Conservation (phyloP, 2,113 vertebrate species). For the Oryctolagus cuniculus region mOryCun1.1 NC_091432.1:166458001-166458500, state of each 20-base stretch:
- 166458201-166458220: too few relatives aligned
- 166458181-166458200: too few relatives aligned
- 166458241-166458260: too few relatives aligned
- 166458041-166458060: too few relatives aligned
- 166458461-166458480: not conserved
- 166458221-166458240: too few relatives aligned
- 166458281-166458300: too few relatives aligned
- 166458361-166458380: not conserved
- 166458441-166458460: not conserved
- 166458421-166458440: not conserved
- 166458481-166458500: not conserved
- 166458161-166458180: too few relatives aligned
- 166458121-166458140: not conserved
- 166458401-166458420: not conserved
- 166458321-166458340: not conserved
- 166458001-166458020: too few relatives aligned
- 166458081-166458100: not conserved
- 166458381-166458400: too few relatives aligned
- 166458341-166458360: conserved; percentile 1
- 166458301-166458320: not conserved
- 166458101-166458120: not conserved
- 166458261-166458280: too few relatives aligned
- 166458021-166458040: too few relatives aligned
- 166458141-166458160: not conserved
- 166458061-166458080: not conserved